phyloP scores from a whole-genome alignment of 2,113 vertebrate genomes.

The Anser brachyrhynchus region DNA sequence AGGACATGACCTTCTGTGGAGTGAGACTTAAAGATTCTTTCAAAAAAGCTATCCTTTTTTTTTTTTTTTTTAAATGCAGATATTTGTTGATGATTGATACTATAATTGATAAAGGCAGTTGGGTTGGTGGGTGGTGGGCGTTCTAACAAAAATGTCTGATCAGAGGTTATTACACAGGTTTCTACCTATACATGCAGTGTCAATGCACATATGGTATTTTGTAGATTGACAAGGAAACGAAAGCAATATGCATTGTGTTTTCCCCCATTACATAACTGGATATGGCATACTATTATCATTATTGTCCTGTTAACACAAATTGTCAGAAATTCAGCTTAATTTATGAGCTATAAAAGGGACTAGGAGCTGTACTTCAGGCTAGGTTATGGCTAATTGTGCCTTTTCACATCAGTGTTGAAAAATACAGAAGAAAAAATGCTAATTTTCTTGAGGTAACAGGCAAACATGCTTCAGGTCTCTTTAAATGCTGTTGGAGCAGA shows the following conservation, averaged over 20 bases:
- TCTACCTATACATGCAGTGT: neutral
- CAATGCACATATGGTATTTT: neutral
- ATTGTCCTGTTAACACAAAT: neutral
- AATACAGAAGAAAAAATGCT: neutral
- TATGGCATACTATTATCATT: neutral
- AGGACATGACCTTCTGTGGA: neutral
- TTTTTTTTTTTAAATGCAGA: neutral
- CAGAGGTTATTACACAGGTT: neutral
- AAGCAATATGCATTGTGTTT: too few relatives aligned
- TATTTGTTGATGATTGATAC: neutral
- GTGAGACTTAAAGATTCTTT: too few relatives aligned
- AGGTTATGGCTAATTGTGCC: neutral
- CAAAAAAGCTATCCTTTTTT: neutral
- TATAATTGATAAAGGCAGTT: neutral
- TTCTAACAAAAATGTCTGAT: neutral
- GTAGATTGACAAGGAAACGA: neutral
- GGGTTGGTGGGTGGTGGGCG: neutral
- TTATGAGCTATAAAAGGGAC: neutral
- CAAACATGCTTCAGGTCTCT: neutral
- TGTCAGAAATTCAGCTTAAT: neutral
- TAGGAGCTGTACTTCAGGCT: neutral
- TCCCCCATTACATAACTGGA: neutral
- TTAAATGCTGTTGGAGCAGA: neutral
- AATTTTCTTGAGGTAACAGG: neutral
- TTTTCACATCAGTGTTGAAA: neutral